Evolutionary conservation across 2,888 invertebrate species (phyloP), one percentile per base, ranked within the genome.

Genomic region (Deilephila elpenor): DNA sequence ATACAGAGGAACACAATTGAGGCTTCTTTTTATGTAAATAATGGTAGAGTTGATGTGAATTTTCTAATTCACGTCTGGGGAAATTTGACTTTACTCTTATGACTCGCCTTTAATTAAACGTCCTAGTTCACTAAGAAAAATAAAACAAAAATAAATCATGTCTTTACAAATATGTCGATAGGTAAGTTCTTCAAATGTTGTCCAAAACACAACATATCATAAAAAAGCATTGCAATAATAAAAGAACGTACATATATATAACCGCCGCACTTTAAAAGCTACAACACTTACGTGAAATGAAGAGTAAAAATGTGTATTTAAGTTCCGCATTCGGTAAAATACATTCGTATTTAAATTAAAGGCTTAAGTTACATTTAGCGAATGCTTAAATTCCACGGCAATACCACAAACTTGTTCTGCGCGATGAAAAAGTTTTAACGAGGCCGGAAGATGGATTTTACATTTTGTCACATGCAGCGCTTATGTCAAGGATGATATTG

Each of bases 271-370:
- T 67, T 51, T 25, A 51, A 51, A 25, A 62, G 34, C 19, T 37
- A 34, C 19, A 37, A 62, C 37, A 19, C 34, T 17, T 62, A 7
- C n/a, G 32, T 17, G 5, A 25, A 51, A 67, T 67, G 25, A 51
- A 51, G 17, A 17, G 51, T 67, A 67, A 67, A 67, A 67, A 64
- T 34, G 20, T 64, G 20, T 64, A 64, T 64, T 44, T 64, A 37
- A 64, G 29, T 37, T 67, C 67, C 20, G 51, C 25, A 5, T 67
- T 25, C 44, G 61, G 11, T 25, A 20, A 67, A 67, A 44, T 25
- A 67, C 44, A 67, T 67, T 51, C 17, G 67, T 51, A 67, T 25
- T 56, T 67, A 51, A 67, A 67, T 25, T 51, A 67, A 67, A 51
- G 44, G 51, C 44, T 67, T 67, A 37, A 67, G 25, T 67, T 51